Evolutionary conservation across 2,113 vertebrate genomes (phyloP).

Genomic region (Urocynchramus pylzowi): DNA sequence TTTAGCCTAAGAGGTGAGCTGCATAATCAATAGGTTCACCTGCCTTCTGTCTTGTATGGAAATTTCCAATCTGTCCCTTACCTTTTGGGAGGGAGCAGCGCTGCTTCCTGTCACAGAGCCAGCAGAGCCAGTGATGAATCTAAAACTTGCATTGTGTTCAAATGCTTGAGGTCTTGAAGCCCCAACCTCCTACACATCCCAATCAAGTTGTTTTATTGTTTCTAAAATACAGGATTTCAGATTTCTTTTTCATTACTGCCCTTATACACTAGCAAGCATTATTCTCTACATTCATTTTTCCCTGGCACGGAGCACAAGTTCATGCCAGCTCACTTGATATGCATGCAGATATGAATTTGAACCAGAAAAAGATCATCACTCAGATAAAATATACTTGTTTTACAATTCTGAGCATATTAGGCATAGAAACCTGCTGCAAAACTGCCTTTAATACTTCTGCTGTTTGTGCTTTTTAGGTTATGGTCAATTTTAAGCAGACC

Average conservation of each 20-base stretch:
- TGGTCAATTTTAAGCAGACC: neutral
- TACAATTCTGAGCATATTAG: neutral
- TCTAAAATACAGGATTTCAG: neutral
- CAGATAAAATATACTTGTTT: neutral
- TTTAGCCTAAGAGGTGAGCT: constrained; percentile 12
- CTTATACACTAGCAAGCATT: neutral
- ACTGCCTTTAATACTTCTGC: neutral
- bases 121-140: neutral
- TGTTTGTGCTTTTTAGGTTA: neutral
- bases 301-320: neutral
- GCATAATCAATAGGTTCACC: neutral
- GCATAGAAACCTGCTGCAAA: neutral
- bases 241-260: neutral
- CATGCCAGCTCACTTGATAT: neutral
- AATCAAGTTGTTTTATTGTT: neutral
- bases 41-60: neutral
- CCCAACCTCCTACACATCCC: rapidly evolving
- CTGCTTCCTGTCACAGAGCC: neutral
- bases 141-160: neutral
- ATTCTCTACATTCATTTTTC: neutral
- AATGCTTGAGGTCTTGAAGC: neutral
- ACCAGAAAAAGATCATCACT: neutral
- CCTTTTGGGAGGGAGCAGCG: neutral
- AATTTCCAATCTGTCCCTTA: constrained; percentile 27
- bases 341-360: neutral